Percentiles rank a stretch among this genome's conserved stretches.
Conservation (phyloP, 1,140 invertebrate species). For the Liolophura sinensis region DNA sequence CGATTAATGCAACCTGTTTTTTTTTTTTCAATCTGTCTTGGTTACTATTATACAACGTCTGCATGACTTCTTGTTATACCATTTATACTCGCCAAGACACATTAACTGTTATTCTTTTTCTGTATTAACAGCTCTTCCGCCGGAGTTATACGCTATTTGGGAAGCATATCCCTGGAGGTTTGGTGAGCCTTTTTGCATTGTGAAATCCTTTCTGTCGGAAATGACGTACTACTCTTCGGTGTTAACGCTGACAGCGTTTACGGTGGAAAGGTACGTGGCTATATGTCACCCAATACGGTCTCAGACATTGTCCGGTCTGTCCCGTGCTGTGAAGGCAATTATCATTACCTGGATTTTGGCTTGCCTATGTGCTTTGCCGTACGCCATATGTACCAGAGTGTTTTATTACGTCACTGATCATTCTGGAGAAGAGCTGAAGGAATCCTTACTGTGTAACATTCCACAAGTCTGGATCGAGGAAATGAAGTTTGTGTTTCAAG, state of each 20-base stretch:
- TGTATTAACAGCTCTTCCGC: conserved; percentile 69
- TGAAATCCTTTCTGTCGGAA: conserved; percentile 82
- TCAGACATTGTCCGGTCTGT: conserved; percentile 80
- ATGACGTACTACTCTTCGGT: conserved; percentile 93
- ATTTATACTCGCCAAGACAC: no score
- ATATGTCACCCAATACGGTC: conserved; percentile 89
- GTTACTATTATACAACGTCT: no score
- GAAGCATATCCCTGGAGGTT: conserved; percentile 86
- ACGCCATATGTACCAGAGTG: conserved; percentile 18
- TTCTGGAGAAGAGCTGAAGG: conserved; percentile 4
- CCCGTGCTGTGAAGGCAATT: conserved; percentile 78
- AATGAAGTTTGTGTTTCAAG: conserved; percentile 19
- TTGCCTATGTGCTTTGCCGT: conserved; percentile 74
- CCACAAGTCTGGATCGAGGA: conserved; percentile 1
- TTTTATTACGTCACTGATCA: conserved; percentile 15
- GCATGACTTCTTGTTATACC: no score
- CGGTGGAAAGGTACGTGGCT: conserved; percentile 90
- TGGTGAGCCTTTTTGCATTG: conserved; percentile 81
- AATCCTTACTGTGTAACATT: conserved; percentile 21
- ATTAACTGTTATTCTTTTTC: background rate
- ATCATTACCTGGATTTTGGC: conserved; percentile 75
- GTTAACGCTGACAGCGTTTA: conserved; percentile 90
- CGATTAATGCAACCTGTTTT: no score
- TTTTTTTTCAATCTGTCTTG: no score
- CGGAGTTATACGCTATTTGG: conserved; percentile 87